phyloP scores from a whole-genome alignment of 1,140 invertebrate genomes.

The Goniozus legneri region DNA sequence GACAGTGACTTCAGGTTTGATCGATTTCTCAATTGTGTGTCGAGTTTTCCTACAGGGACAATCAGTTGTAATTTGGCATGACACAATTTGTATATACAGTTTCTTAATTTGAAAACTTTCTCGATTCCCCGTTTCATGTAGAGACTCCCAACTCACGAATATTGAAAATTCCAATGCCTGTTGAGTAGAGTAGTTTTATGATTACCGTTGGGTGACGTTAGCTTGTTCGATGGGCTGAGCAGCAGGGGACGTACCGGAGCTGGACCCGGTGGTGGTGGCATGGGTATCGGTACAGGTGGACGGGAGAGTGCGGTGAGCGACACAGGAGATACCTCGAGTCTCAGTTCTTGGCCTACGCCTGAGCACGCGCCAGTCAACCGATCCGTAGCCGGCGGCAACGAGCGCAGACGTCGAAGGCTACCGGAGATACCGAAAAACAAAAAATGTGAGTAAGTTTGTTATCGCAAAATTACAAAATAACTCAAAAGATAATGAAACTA shows the following conservation, averaged over 20 bases:
- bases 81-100: no score
- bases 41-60: no score
- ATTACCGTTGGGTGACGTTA: conserved; percentile 40
- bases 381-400: conserved; percentile 48
- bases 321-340: conserved; percentile 44
- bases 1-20: conserved; percentile 53
- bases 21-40: no score
- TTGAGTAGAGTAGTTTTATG: no score
- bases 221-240: conserved; percentile 49
- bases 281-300: conserved; percentile 24
- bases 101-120: no score
- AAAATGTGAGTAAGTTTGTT: conserved; percentile 65
- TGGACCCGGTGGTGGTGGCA: conserved; percentile 20
- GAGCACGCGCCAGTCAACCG: conserved; percentile 40
- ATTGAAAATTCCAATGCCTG: no score
- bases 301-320: conserved; percentile 48
- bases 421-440: conserved; percentile 85
- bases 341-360: conserved; percentile 46
- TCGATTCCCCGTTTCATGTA: no score
- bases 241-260: conserved; percentile 37
- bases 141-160: no score
- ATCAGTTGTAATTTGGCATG: no score
- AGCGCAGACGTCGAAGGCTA: conserved; percentile 72
- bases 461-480: no score
- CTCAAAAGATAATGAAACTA: no score